A percentile compares a stretch with the other conserved stretches of the same genome.
Conservation (phyloP, 1,140 invertebrate species). For the Mercenaria mercenaria region DNA sequence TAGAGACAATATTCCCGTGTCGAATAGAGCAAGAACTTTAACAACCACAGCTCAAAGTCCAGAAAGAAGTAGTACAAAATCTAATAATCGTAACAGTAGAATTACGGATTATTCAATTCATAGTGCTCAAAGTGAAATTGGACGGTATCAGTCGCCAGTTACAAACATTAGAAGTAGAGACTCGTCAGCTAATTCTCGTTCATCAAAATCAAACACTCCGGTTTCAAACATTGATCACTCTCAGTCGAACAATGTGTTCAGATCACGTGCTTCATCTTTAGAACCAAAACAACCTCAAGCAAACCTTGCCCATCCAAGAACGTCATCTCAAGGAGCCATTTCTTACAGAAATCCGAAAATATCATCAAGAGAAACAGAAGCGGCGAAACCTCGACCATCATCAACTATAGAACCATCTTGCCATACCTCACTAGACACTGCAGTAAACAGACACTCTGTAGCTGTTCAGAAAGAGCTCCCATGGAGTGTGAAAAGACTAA, state of each 20-base stretch:
- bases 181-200: not conserved
- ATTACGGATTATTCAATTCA: constrained; percentile 43
- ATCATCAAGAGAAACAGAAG: not conserved
- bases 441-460: not conserved
- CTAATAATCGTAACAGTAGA: not conserved
- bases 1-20: constrained; percentile 59
- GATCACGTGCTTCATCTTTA: constrained; percentile 59
- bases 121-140: constrained; percentile 44
- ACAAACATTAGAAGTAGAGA: not conserved
- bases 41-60: not conserved
- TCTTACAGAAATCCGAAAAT: constrained; percentile 63
- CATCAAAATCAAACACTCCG: not conserved
- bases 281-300: constrained; percentile 52
- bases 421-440: not conserved
- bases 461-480: constrained; percentile 41
- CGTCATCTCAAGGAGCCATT: constrained; percentile 42
- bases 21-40: constrained; percentile 41
- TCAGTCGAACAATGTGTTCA: constrained; percentile 41
- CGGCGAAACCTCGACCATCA: constrained; percentile 11
- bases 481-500: constrained; percentile 65
- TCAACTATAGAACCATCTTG: not conserved
- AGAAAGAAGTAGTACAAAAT: no score
- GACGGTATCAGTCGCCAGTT: constrained; percentile 8
- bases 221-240: not conserved
- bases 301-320: constrained; percentile 11